phyloP scores from a whole-genome alignment of 2,113 vertebrate genomes.

The Pleuronectes platessa region DNA sequence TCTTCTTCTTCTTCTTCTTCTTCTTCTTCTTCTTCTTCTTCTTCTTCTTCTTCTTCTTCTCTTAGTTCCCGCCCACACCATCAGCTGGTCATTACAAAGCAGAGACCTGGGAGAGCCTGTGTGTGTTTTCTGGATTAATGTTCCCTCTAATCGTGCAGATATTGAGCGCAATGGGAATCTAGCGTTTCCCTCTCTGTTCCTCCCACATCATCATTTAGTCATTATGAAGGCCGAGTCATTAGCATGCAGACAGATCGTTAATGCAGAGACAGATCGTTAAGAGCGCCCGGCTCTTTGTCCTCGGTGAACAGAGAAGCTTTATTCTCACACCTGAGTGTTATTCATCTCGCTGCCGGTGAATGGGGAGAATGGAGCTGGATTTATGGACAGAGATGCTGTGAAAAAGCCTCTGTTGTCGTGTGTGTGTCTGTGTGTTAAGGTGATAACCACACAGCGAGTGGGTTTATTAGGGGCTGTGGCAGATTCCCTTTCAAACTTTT shows the following conservation, averaged over 20 bases:
- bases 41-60: slow-evolving; percentile 1
- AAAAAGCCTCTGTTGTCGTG: neutral
- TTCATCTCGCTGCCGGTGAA: slow-evolving; percentile 50
- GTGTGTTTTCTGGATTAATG: slow-evolving; percentile 2
- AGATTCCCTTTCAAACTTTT: neutral
- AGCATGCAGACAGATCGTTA: slow-evolving; percentile 65
- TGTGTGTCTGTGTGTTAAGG: neutral
- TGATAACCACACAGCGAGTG: neutral
- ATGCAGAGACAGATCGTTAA: slow-evolving; percentile 64
- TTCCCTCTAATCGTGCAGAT: slow-evolving; percentile 42
- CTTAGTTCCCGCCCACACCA: slow-evolving; percentile 52
- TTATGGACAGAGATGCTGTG: slow-evolving; percentile 11
- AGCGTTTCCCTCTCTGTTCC: slow-evolving; percentile 56
- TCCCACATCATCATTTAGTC: slow-evolving; percentile 73
- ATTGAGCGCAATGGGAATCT: slow-evolving; percentile 56
- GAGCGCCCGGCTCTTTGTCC: slow-evolving; percentile 67
- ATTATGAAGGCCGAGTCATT: slow-evolving; percentile 71
- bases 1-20: slow-evolving; percentile 1
- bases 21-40: slow-evolving; percentile 16
- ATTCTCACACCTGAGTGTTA: slow-evolving; percentile 67
- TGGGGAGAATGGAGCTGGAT: slow-evolving; percentile 19
- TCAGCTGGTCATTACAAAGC: slow-evolving; percentile 49
- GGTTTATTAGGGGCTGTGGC: neutral
- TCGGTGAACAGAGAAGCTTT: slow-evolving; percentile 58
- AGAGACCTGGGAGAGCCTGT: neutral